Evolutionary conservation across 2,888 invertebrate genomes (phyloP).

Genomic region (Lithophane leautieri): DNA sequence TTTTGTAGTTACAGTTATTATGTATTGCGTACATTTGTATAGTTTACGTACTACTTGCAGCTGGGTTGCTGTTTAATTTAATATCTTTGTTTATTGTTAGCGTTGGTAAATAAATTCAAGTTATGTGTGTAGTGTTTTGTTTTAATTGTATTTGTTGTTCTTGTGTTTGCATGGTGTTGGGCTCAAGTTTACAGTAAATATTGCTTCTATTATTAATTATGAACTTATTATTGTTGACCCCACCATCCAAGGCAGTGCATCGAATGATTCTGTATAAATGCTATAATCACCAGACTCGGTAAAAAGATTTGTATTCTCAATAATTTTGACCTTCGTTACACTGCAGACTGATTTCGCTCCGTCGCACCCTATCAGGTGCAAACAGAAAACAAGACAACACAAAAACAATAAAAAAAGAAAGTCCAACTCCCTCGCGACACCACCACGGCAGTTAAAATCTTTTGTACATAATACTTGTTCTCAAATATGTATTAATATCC

Average conservation of each 20-base stretch:
- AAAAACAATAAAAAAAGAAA: constrained; percentile 43
- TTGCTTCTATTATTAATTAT: constrained; percentile 1
- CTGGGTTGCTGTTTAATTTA: constrained; percentile 49
- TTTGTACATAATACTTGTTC: constrained; percentile 65
- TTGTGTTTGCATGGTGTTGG: constrained; percentile 16
- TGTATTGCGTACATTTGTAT: constrained; percentile 61
- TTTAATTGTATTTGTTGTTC: constrained; percentile 45
- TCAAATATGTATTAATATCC: constrained; percentile 72
- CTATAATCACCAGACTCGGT: background rate
- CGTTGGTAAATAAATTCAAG: constrained; percentile 47
- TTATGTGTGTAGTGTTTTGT: constrained; percentile 43
- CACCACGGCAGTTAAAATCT: constrained; percentile 62
- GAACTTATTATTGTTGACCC: background rate
- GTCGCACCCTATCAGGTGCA: constrained; percentile 6
- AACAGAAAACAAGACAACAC: constrained; percentile 2
- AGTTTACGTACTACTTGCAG: constrained; percentile 45
- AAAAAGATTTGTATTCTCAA: background rate
- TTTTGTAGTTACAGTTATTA: constrained; percentile 70
- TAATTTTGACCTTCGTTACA: background rate
- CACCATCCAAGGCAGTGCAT: background rate
- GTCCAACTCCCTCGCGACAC: constrained; percentile 25
- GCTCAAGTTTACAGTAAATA: background rate
- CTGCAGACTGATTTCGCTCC: background rate
- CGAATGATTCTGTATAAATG: background rate
- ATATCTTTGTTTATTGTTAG: constrained; percentile 57